Base-by-base conservation (phyloP, 2,888 invertebrate species). In the Ornithoptera priamus region DNA sequence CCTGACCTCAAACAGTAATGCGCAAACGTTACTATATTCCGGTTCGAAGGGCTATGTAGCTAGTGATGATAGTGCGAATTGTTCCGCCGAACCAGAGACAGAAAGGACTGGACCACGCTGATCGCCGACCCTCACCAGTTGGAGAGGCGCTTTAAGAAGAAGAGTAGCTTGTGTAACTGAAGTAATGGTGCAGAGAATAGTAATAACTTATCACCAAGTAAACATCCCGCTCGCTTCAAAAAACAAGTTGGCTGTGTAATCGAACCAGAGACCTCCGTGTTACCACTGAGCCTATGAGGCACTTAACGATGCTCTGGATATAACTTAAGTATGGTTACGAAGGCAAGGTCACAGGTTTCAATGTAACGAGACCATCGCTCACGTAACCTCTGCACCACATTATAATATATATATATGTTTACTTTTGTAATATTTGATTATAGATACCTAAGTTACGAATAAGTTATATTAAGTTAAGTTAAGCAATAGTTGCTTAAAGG, bases 351-450 rank as follows among this genome's bases (percentile, higher is more conserved):
- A 58, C 20, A 4, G 3, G 6, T 58, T 22, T 22, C n/a, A 3
- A 24, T 58, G 8, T 58, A 58, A 58, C 22, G 12, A 58, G 57
- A 58, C 57, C 57, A 58, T 58, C 20, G 57, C 57, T 58, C 57
- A 58, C 22, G 57, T 58, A 58, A 20, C 12, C 15, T 15, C 1
- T 58, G 57, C 8, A 3, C 57, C 57, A 24, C n/a, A n/a, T 58
- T 22, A 58, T 22, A 22, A 24, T 22, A n/a, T 7, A 12, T 20
- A 58, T 30, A 30, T 30, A 30, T n/a, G n/a, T 10, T 4, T 18
- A 22, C 22, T 2, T 58, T 58, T 22, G 20, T 22, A 57, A 57
- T 18, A 58, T 58, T 58, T 22, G 22, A 12, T 22, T 58, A 10
- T 22, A 22, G 57, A 8, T 1, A 58, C n/a, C 0, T 53, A n/a